A percentile compares a stretch with the other conserved stretches of the same genome.
These are phyloP conservation scores for Agonopterix subpropinquella DNA, from an alignment of 2,888 invertebrate species.

Conservation along the genomic window DNA sequence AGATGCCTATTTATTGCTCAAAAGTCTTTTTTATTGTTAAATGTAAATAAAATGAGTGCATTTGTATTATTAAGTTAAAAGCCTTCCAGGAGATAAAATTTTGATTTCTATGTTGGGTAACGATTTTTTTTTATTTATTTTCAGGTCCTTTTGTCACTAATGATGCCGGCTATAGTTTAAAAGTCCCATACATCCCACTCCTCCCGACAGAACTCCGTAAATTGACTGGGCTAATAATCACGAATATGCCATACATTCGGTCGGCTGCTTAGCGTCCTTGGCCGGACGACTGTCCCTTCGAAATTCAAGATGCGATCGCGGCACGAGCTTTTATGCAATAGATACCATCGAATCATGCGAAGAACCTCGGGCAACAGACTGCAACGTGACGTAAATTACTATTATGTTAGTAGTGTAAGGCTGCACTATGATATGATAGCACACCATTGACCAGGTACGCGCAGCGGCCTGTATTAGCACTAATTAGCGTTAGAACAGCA, in stretches of 20 bases:
- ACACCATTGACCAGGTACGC: not conserved
- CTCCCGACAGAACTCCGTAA: no score
- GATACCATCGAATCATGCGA: slow-evolving; percentile 17
- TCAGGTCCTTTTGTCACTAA: not conserved
- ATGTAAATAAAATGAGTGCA: no score
- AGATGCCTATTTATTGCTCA: no score
- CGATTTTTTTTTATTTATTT: no score
- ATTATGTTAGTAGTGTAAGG: not conserved
- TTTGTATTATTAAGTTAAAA: no score
- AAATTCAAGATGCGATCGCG: slow-evolving; percentile 31
- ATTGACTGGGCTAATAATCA: slow-evolving; percentile 23
- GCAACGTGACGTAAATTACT: not conserved
- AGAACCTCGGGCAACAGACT: slow-evolving; percentile 2
- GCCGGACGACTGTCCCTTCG: slow-evolving; percentile 45
- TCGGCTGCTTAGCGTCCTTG: slow-evolving; percentile 46
- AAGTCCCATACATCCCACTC: slow-evolving; percentile 8
- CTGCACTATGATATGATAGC: not conserved
- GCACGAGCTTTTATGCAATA: slow-evolving; percentile 21
- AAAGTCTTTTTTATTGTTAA: no score
- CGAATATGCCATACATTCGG: slow-evolving; percentile 37
- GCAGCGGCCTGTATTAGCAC: slow-evolving; percentile 25
- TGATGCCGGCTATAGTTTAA: slow-evolving; percentile 18
- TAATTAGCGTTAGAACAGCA: slow-evolving; percentile 51
- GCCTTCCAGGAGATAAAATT: no score
- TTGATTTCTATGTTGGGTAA: no score